phyloP scores from a whole-genome alignment of 2,797 vertebrate species.

The Alexandromys oeconomus region DNA sequence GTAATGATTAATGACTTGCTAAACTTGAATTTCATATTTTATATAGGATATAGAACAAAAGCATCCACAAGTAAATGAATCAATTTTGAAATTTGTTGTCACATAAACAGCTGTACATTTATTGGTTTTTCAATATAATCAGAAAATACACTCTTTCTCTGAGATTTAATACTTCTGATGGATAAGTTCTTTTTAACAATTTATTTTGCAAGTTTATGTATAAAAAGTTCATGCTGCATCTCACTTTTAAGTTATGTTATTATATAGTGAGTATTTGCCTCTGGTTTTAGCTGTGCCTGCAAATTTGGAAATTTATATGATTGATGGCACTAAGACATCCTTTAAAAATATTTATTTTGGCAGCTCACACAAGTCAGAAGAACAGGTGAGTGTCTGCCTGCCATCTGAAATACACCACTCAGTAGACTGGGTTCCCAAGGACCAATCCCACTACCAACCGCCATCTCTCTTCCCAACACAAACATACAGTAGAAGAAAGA shows the following conservation, averaged over 20 bases:
- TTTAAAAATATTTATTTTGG: slow-evolving; percentile 26
- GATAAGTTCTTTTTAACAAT: slow-evolving; percentile 2
- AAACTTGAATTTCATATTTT: slow-evolving; percentile 46
- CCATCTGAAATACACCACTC: not conserved
- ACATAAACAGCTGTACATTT: slow-evolving; percentile 6
- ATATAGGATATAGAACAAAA: not conserved
- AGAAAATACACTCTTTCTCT: not conserved
- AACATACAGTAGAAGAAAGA: too few relatives aligned
- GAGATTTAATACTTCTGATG: slow-evolving; percentile 44
- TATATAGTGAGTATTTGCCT: not conserved
- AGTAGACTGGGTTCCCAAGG: not conserved
- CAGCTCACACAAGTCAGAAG: not conserved
- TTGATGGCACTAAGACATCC: not conserved
- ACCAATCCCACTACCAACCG: not conserved
- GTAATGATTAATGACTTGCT: slow-evolving; percentile 28
- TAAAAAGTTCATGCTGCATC: not conserved
- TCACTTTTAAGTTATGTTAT: slow-evolving; percentile 45
- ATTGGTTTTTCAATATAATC: slow-evolving; percentile 33
- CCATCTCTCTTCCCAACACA: not conserved
- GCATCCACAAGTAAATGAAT: slow-evolving; percentile 27
- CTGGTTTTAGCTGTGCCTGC: not conserved
- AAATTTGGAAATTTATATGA: slow-evolving; percentile 4
- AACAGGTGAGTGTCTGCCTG: not conserved
- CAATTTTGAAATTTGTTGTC: slow-evolving; percentile 29
- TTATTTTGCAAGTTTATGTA: slow-evolving; percentile 9